Conservation (phyloP, 2,113 vertebrate genomes). For the Eulemur macaco region DNA sequence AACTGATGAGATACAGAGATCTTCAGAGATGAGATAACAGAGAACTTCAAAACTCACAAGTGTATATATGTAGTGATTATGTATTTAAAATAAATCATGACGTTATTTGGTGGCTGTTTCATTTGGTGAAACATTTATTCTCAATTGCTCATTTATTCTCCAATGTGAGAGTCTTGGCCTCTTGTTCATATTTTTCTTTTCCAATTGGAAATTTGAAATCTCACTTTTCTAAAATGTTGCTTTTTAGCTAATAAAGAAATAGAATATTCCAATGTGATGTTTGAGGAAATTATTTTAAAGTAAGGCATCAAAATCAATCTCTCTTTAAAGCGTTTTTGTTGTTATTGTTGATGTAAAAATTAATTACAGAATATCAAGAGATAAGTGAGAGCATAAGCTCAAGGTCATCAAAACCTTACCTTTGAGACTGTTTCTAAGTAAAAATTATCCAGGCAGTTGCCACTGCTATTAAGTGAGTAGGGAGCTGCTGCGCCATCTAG, state of each 20-base stretch:
- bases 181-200: constrained; percentile 13
- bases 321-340: neutral
- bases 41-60: neutral
- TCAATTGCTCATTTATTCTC: neutral
- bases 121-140: neutral
- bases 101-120: neutral
- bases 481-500: neutral
- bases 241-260: constrained; percentile 1
- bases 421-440: constrained; percentile 2
- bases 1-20: neutral
- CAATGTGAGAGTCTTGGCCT: neutral
- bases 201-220: neutral
- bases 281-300: neutral
- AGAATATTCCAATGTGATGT: neutral
- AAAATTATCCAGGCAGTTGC: neutral
- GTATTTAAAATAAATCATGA: constrained; percentile 2
- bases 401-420: neutral
- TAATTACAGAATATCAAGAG: neutral
- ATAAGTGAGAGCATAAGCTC: neutral
- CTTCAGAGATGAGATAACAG: neutral
- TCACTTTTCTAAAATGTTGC: constrained; percentile 9
- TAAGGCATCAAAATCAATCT: neutral
- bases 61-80: neutral
- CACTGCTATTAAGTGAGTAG: neutral
- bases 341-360: neutral